phyloP scores from a whole-genome alignment of 37 sponge, comb jelly and placozoan genomes.

The Eunapius fragilis region DNA sequence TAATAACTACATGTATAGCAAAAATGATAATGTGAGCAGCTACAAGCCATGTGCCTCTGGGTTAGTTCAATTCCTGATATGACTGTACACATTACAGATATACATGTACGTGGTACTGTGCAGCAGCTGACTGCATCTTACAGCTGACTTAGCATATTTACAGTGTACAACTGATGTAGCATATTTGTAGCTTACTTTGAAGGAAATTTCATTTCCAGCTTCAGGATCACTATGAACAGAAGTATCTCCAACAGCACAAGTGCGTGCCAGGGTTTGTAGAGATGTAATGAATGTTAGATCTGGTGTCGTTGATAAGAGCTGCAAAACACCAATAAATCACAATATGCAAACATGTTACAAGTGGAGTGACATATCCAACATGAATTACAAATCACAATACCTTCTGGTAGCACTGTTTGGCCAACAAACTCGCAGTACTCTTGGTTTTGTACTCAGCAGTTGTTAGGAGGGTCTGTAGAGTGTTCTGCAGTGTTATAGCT shows the following conservation, averaged over 20 bases:
- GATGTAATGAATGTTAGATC: slow-evolving; percentile 34
- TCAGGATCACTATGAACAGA: slow-evolving; percentile 30
- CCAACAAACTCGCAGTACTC: slow-evolving; percentile 29
- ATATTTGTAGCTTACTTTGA: slow-evolving; percentile 48
- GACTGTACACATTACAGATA: too few relatives aligned
- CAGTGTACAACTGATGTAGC: not conserved
- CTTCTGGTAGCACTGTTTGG: slow-evolving; percentile 35
- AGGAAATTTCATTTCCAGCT: slow-evolving; percentile 35
- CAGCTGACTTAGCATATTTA: too few relatives aligned
- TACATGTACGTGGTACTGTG: not conserved
- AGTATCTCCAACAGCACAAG: slow-evolving; percentile 57
- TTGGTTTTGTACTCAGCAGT: slow-evolving; percentile 43
- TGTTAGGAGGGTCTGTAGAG: slow-evolving; percentile 42
- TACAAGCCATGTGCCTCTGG: too few relatives aligned
- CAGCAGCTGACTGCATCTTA: too few relatives aligned
- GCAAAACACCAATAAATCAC: not conserved
- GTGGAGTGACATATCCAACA: not conserved
- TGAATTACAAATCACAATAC: not conserved
- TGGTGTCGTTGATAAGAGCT: slow-evolving; percentile 50
- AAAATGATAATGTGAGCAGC: too few relatives aligned
- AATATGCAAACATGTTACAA: not conserved
- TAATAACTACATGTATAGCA: too few relatives aligned
- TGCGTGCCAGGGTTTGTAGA: slow-evolving; percentile 53
- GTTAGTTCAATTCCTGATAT: too few relatives aligned
- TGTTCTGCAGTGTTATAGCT: slow-evolving; percentile 49